Evolutionary conservation across 64 coral and sea anemone genomes (phyloP).

Genomic region (Actinia tenebrosa): DNA sequence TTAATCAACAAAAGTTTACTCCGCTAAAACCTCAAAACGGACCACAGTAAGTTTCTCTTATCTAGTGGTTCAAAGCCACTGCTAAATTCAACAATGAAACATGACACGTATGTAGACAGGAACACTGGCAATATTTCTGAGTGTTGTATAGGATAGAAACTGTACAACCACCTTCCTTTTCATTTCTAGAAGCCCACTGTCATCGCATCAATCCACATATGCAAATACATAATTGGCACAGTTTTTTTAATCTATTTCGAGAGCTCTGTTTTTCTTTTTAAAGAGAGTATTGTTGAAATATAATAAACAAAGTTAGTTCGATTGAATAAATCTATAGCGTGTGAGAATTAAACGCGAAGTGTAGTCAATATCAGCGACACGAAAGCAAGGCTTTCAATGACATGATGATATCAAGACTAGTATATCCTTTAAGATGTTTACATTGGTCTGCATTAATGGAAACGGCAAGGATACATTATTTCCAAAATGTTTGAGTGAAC

Average conservation of each 20-base stretch:
- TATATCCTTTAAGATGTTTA: not conserved
- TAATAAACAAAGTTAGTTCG: not conserved
- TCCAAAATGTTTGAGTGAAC: not conserved
- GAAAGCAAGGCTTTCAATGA: not conserved
- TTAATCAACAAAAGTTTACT: not conserved
- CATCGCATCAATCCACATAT: not conserved
- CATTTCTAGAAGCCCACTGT: not conserved
- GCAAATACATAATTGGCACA: not conserved
- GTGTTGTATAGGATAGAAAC: not conserved
- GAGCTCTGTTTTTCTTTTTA: not conserved
- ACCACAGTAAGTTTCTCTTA: not conserved
- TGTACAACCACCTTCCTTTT: not conserved
- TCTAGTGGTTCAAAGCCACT: not conserved
- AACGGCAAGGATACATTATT: too few species aligned
- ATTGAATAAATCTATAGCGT: not conserved
- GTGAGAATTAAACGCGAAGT: not conserved
- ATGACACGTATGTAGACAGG: not conserved
- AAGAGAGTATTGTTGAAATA: not conserved
- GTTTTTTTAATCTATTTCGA: not conserved
- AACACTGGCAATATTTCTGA: not conserved
- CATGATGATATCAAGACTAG: not conserved
- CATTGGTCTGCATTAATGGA: not conserved
- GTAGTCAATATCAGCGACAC: not conserved
- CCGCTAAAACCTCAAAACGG: not conserved
- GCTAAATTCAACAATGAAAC: not conserved